A percentile compares a stretch with the other conserved stretches of the same genome.
Conservation (phyloP, 2,888 invertebrate species). For the Scaptomyza cyrtandrae region DNA sequence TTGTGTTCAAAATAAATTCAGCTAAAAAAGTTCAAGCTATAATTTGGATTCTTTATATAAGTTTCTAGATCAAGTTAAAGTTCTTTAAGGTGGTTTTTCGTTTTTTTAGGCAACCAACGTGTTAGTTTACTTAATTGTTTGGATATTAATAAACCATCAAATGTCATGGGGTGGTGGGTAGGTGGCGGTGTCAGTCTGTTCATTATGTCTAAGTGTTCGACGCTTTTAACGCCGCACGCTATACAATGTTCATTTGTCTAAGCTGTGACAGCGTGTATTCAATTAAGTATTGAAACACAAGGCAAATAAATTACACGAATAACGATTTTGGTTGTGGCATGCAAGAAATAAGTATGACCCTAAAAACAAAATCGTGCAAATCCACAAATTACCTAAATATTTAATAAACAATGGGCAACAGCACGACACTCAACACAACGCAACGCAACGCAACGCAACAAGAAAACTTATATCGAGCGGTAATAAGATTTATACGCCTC, state of each 20-base stretch:
- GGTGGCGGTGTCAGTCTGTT: conserved; percentile 1
- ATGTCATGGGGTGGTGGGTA: conserved; percentile 13
- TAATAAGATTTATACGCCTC: conserved; percentile 60
- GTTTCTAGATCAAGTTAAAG: background rate
- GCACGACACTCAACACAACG: background rate
- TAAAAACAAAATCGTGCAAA: conserved; percentile 62
- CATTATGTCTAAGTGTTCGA: conserved; percentile 37
- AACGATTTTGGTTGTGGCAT: conserved; percentile 3
- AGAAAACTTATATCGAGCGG: conserved; percentile 44
- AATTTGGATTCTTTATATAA: background rate
- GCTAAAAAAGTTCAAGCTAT: background rate
- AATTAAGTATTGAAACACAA: conserved; percentile 72
- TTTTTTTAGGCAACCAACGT: conserved; percentile 5
- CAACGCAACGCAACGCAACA: conserved; percentile 14
- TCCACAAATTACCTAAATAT: conserved; percentile 80
- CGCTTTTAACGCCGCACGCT: conserved; percentile 47
- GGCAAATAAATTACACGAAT: conserved; percentile 66
- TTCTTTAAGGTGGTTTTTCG: background rate
- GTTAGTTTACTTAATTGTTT: conserved; percentile 31
- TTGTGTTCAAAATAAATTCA: background rate
- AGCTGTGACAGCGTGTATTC: conserved; percentile 60
- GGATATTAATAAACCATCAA: conserved; percentile 65
- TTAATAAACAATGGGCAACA: conserved; percentile 61
- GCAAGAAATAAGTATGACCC: conserved; percentile 60
- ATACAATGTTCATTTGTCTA: conserved; percentile 66